A percentile compares a stretch with the other conserved stretches of the same genome.
Evolutionary conservation across 2,797 vertebrate genomes (phyloP).

Genomic region (Brotula barbata): DNA sequence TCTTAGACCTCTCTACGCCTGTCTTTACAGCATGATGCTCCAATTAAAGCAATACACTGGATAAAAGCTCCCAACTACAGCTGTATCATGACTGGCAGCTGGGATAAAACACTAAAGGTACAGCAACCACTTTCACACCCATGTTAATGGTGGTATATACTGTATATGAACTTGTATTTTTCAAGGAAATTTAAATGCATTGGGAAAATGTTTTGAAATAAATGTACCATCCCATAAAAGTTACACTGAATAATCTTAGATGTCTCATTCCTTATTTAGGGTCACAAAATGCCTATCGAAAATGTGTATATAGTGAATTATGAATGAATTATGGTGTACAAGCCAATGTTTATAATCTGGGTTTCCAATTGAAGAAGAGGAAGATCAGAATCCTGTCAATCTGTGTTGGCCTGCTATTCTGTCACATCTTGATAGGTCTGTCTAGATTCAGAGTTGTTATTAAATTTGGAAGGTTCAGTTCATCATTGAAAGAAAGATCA

Average conservation of each 20-base stretch:
- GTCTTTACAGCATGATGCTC: constrained; percentile 88
- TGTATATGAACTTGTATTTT: too few species aligned
- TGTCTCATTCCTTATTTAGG: not conserved
- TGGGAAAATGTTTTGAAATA: too few species aligned
- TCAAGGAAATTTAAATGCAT: not conserved
- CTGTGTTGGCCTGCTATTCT: not conserved
- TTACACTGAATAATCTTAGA: too few species aligned
- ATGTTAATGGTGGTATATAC: not conserved
- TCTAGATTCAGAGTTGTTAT: not conserved
- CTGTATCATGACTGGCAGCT: constrained; percentile 97
- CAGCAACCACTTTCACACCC: not conserved
- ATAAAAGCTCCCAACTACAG: constrained; percentile 99
- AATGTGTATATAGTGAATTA: too few species aligned
- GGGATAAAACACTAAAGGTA: constrained; percentile 99
- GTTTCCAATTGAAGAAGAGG: not conserved
- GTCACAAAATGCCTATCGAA: too few species aligned
- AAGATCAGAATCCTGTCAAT: not conserved
- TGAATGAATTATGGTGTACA: too few species aligned
- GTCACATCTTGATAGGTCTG: not conserved
- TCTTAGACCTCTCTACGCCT: constrained; percentile 8
- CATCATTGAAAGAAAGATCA: not conserved
- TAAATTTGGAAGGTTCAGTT: too few species aligned
- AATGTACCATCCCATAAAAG: too few species aligned
- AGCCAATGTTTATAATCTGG: not conserved
- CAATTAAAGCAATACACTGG: constrained; percentile 96